Base-by-base conservation (phyloP, 2,797 vertebrate genomes). In the Diplodus sargus region DNA sequence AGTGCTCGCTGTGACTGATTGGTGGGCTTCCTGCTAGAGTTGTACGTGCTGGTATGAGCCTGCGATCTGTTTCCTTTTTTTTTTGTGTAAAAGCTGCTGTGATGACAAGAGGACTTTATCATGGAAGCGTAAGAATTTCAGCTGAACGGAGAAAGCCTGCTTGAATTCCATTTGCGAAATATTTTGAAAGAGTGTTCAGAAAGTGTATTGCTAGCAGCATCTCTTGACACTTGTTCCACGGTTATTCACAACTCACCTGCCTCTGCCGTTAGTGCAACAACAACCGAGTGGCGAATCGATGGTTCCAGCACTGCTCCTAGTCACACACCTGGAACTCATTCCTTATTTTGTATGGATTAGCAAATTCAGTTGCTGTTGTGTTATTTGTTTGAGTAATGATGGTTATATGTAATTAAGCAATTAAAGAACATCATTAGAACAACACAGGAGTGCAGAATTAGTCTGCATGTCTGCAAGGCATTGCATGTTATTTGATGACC, bases 311-410 rank as follows among this genome's bases (percentile, higher is more conserved):
- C 28, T 66, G 57, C 53, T 81, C 76, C 66, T 52, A 70, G 54
- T 39, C 67, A 30, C 51, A 64, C 77, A 70, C 62, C 74, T 88
- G 76, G 76, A 88, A 81, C 61, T 74, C 59, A 73, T 85, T 84
- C 15, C 13, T 52, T 65, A 4, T 28, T 56, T 76, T 83, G 75
- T 53, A 16, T 77, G 52, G 54, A 45, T 62, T 59, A 58, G 67
- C 43, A 63, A 63, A 76, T 16, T 18, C 63, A 66, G 65, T 63
- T 2, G 18, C 42, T 47, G 28, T 16, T 11, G 28, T 39, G 68
- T 61, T 58, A 45, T 69, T 70, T 73, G 49, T 68, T 53, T 57
- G 28, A 57, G 39, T 7, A 15, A 43, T 58, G 25, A 43, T 60
- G 53, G 54, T 61, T 57, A 11, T 16, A 15, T 17, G 39, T 66